Base-by-base conservation (phyloP, 2,797 vertebrate species). In the Hozukius guyotensis region DNA sequence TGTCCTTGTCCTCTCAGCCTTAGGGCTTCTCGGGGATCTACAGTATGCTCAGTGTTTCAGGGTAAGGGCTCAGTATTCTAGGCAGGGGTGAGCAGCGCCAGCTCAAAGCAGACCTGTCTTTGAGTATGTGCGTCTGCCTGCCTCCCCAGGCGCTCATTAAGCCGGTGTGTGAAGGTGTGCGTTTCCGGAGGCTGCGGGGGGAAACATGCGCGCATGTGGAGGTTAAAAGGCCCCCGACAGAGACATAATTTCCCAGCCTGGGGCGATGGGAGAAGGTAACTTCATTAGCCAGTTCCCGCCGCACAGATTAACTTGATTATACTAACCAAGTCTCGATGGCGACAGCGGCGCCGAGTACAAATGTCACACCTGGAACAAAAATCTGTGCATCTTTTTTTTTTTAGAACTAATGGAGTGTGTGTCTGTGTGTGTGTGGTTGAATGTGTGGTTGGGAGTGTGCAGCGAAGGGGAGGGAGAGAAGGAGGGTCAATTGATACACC, bases 281-380 rank as follows among this genome's bases (percentile, higher is more conserved):
- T 94, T 93, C 88, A 96, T 95, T 95, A 95, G 89, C 88, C 81
- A 64, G 79, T 88, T 92, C 87, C 89, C 60, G 83, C 88, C 87
- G 69, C 70, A 85, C 88, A 89, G 85, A 95, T 95, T 94, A 92
- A 94, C 88, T 94, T 91, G 89, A 94, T 95, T 95, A 94, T 75
- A 84, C 83, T 89, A 91, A 94, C 89, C 66, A 74, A 91, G 89
- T 89, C 82, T 91, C 36, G 77, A 76, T 72, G 85, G 84, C 52
- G 78, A 90, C 85, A 60, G 56, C 14, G 55, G 77, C 56, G 72
- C 80, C 52, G 69, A 79, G 88, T 79, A 75, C 65, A 80, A 83
- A 85, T 81, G 84, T 88, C 80, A 88, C 90, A 92, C 87, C 84
- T 91, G 71, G 60, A 88, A 82, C 59, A 27, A n/a, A 73, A 81